Evolutionary conservation across 2,888 invertebrate genomes (phyloP).

Genomic region (Tachystola acroxantha): DNA sequence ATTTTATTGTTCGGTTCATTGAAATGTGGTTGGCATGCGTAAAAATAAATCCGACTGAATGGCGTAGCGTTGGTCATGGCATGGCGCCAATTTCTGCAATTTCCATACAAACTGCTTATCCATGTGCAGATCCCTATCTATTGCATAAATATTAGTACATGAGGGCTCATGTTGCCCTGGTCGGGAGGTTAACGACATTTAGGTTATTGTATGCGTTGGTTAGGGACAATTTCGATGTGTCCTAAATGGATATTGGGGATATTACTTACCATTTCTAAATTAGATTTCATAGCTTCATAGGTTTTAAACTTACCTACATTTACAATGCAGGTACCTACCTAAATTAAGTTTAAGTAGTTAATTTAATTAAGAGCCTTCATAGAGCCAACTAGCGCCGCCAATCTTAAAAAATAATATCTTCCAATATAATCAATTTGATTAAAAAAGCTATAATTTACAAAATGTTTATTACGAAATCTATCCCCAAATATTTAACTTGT

Average conservation of each 20-base stretch:
- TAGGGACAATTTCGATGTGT: not conserved
- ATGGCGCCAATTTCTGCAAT: constrained; percentile 56
- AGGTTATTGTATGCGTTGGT: constrained; percentile 6
- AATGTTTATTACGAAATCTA: no score
- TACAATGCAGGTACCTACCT: no score
- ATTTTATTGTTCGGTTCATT: constrained; percentile 37
- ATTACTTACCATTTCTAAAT: no score
- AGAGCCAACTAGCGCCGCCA: no score
- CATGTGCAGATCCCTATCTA: constrained; percentile 22
- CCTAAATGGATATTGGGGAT: not conserved
- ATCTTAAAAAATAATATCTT: no score
- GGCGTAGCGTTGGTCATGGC: constrained; percentile 39
- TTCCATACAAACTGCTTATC: constrained; percentile 31
- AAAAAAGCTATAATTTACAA: no score
- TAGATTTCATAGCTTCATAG: no score
- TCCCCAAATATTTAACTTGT: no score
- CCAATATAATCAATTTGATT: no score
- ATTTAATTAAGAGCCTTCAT: no score
- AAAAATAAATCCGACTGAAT: constrained; percentile 54
- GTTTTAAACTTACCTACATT: no score
- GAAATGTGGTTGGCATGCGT: constrained; percentile 62
- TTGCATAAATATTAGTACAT: constrained; percentile 7
- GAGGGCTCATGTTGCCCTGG: constrained; percentile 26
- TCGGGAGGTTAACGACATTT: constrained; percentile 34
- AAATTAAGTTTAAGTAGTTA: no score